Conservation (phyloP, 2,888 invertebrate species). For the Zonitis immaculata region DNA sequence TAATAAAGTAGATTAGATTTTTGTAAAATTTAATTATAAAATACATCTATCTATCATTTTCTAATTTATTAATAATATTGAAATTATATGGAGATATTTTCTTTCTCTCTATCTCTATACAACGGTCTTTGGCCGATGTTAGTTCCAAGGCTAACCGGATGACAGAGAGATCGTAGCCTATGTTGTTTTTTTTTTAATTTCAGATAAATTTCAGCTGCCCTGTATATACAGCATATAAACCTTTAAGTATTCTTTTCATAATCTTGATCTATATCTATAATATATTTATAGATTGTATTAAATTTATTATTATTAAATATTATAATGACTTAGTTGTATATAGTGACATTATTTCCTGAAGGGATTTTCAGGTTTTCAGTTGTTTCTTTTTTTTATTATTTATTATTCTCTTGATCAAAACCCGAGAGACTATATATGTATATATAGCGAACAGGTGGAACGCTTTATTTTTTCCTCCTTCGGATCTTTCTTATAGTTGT, state of each 20-base stretch:
- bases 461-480: neutral
- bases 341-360: neutral
- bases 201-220: conserved; percentile 1
- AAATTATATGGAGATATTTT: neutral
- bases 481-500: no score
- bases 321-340: neutral
- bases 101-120: conserved; percentile 9
- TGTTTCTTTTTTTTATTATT: neutral
- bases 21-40: neutral
- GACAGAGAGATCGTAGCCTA: conserved; percentile 6
- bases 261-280: neutral
- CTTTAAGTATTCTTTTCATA: no score
- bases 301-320: neutral
- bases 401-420: no score
- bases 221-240: no score
- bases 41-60: neutral
- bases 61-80: neutral
- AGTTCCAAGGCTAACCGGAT: conserved; percentile 25
- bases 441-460: neutral
- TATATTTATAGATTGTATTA: neutral
- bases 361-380: neutral
- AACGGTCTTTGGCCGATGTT: conserved; percentile 24
- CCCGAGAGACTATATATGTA: neutral
- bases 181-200: neutral
- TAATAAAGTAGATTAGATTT: neutral